Evolutionary conservation across 2,797 vertebrate species (phyloP).

Genomic region (Harpagifer antarcticus): DNA sequence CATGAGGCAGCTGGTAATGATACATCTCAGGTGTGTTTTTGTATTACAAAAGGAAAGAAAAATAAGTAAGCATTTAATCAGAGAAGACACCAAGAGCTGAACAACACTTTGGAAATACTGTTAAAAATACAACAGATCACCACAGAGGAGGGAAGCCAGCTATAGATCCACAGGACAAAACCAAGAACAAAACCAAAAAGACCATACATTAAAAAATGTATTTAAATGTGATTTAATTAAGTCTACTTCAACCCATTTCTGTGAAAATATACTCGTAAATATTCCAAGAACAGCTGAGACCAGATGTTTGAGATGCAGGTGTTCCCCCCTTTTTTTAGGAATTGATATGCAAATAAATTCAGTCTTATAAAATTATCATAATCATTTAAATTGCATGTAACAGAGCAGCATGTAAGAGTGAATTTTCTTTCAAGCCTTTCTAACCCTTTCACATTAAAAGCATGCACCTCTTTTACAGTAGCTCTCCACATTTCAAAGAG

Average conservation of each 20-base stretch:
- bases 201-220: background rate
- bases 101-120: constrained; percentile 49
- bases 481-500: constrained; percentile 50
- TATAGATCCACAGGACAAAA: constrained; percentile 66
- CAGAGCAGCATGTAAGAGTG: constrained; percentile 14
- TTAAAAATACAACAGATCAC: constrained; percentile 58
- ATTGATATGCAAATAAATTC: constrained; percentile 8
- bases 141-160: constrained; percentile 49
- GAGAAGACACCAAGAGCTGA: constrained; percentile 58
- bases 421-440: background rate
- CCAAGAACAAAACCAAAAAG: constrained; percentile 34
- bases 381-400: constrained; percentile 27
- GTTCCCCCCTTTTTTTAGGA: background rate
- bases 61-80: constrained; percentile 57
- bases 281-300: constrained; percentile 18
- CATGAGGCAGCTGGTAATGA: constrained; percentile 73
- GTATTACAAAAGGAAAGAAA: constrained; percentile 66
- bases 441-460: constrained; percentile 31
- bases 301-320: constrained; percentile 30
- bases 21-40: constrained; percentile 59
- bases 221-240: background rate
- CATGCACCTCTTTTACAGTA: constrained; percentile 61
- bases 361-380: constrained; percentile 4
- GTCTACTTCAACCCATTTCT: constrained; percentile 29
- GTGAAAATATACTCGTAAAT: constrained; percentile 13